phyloP scores from a whole-genome alignment of 2,797 vertebrate genomes.

The Sebastes baramenuke region DNA sequence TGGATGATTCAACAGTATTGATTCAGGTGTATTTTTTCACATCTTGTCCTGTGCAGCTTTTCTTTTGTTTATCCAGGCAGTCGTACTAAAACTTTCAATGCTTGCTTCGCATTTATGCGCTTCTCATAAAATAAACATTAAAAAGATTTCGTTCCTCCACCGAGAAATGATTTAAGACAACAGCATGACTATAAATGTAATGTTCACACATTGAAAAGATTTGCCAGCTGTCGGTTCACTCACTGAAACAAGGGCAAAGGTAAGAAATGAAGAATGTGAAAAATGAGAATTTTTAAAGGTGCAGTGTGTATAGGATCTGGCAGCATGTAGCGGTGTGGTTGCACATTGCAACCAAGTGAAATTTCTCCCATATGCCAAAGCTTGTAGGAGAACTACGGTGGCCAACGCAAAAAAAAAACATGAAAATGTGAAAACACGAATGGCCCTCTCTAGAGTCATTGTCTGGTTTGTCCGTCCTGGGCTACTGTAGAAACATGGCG shows the following conservation, averaged over 20 bases:
- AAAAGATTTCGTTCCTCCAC: neutral
- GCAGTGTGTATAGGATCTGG: too few relatives aligned
- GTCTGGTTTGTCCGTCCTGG: too few relatives aligned
- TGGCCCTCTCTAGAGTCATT: too few relatives aligned
- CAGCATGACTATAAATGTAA: neutral
- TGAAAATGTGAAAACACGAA: too few relatives aligned
- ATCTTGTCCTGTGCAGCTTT: constrained; percentile 26
- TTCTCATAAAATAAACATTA: neutral
- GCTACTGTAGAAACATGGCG: too few relatives aligned
- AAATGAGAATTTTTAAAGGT: too few relatives aligned
- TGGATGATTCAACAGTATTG: constrained; percentile 48
- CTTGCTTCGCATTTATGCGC: neutral
- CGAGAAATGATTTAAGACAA: neutral
- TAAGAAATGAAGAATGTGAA: too few relatives aligned
- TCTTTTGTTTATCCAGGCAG: neutral
- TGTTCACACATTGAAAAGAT: neutral
- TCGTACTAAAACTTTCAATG: neutral
- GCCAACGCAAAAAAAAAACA: too few relatives aligned
- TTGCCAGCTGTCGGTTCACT: neutral
- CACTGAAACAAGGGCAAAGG: neutral
- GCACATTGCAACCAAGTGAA: too few relatives aligned
- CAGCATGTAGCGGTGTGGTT: too few relatives aligned
- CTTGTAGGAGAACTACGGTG: too few relatives aligned
- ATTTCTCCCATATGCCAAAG: too few relatives aligned
- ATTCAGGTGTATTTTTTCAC: constrained; percentile 42